A percentile compares a stretch with the other conserved stretches of the same genome.
These are phyloP conservation scores for Pipistrellus kuhlii DNA, from an alignment of 2,797 vertebrate species.

Conservation along the genomic window DNA sequence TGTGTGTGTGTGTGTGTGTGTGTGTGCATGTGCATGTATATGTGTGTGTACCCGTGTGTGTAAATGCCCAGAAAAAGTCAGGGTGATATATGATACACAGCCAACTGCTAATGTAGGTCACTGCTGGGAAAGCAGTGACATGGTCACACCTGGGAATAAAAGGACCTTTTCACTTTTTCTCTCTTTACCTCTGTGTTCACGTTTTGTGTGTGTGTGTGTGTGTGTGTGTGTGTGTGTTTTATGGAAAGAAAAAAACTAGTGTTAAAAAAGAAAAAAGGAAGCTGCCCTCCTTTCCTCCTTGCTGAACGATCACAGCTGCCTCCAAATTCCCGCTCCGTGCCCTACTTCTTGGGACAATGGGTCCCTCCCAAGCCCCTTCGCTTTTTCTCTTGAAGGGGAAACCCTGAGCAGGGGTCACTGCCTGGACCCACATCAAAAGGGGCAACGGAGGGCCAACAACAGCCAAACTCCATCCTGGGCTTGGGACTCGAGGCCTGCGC, in stretches of 20 bases:
- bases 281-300: not conserved
- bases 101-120: not conserved
- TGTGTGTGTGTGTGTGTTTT: not conserved
- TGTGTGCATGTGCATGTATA: not conserved
- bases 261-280: not conserved
- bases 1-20: no score
- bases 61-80: not conserved
- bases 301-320: not conserved
- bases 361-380: not conserved
- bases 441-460: not conserved
- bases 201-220: not conserved
- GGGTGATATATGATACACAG: no score
- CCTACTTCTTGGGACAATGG: not conserved
- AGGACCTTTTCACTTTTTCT: not conserved
- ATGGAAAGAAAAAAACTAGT: not conserved
- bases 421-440: not conserved
- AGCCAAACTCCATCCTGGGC: not conserved
- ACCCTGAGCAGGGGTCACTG: not conserved
- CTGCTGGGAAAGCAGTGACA: not conserved
- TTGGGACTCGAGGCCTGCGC: accelerated
- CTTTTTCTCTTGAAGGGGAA: not conserved
- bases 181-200: not conserved
- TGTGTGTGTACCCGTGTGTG: not conserved
- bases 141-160: not conserved
- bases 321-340: not conserved